phyloP scores from a whole-genome alignment of 2,797 vertebrate species.

The Acridotheres tristis region DNA sequence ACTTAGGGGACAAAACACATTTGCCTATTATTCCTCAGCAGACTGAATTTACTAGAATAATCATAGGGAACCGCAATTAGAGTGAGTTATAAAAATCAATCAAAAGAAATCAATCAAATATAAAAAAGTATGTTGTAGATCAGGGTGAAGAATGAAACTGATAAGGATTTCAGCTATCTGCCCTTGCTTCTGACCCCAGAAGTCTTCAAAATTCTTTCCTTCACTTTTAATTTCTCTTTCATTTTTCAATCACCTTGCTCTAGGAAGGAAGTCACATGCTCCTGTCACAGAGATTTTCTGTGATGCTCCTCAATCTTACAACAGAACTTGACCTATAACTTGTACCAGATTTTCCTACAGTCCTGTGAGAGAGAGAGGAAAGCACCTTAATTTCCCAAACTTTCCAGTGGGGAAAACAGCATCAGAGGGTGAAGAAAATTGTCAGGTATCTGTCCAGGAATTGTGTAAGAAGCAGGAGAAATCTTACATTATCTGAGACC shows the following conservation, averaged over 20 bases:
- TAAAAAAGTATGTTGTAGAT: neutral
- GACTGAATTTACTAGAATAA: neutral
- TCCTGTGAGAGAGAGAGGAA: neutral
- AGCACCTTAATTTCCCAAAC: neutral
- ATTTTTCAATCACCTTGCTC: neutral
- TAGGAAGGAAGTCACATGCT: neutral
- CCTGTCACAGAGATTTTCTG: neutral
- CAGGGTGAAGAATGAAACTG: neutral
- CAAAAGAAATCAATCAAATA: neutral
- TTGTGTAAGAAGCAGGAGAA: neutral
- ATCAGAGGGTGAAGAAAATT: neutral
- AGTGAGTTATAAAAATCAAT: neutral
- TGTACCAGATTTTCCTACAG: neutral
- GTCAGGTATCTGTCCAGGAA: neutral
- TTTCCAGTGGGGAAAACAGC: neutral
- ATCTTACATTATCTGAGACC: neutral
- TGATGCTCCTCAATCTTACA: neutral
- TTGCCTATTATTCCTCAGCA: neutral
- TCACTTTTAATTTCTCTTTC: conserved; percentile 18
- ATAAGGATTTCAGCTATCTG: neutral
- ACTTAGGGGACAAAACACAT: neutral
- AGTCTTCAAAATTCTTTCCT: neutral
- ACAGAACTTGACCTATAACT: neutral
- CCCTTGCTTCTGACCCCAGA: neutral
- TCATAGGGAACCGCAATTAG: neutral